phyloP scores from a whole-genome alignment of 2,797 vertebrate species.

The Muscicapa comitata region DNA sequence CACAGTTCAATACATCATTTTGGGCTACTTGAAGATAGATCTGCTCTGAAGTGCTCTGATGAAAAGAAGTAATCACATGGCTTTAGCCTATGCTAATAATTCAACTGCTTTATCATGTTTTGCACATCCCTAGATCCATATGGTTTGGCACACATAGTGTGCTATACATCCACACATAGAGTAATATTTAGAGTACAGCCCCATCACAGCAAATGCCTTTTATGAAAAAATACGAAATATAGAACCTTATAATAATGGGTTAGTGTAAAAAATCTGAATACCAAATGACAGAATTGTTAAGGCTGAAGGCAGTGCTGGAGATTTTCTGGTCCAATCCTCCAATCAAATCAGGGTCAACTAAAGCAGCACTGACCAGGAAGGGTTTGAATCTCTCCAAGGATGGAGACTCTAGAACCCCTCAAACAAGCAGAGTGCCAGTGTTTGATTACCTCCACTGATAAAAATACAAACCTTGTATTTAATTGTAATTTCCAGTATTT shows the following conservation, averaged over 20 bases:
- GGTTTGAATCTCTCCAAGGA: background rate
- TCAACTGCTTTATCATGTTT: background rate
- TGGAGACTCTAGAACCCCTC: background rate
- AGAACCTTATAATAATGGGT: background rate
- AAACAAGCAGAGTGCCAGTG: background rate
- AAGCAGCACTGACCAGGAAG: background rate
- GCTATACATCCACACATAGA: background rate
- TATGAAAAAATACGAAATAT: background rate
- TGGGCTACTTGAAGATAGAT: background rate
- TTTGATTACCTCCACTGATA: background rate
- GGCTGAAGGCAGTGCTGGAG: background rate
- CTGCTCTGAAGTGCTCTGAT: background rate
- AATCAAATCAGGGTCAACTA: background rate
- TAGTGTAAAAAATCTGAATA: background rate
- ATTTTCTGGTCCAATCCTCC: background rate
- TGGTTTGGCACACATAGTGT: background rate
- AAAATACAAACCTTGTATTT: background rate
- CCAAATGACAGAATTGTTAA: background rate
- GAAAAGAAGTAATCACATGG: background rate
- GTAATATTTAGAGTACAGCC: background rate
- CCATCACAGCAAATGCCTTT: background rate
- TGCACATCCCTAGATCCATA: background rate
- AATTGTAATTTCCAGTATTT: background rate
- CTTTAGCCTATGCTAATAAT: accelerated
- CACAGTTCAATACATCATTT: background rate